phyloP scores from a whole-genome alignment of 1,140 invertebrate species.

The Drosophila littoralis region DNA sequence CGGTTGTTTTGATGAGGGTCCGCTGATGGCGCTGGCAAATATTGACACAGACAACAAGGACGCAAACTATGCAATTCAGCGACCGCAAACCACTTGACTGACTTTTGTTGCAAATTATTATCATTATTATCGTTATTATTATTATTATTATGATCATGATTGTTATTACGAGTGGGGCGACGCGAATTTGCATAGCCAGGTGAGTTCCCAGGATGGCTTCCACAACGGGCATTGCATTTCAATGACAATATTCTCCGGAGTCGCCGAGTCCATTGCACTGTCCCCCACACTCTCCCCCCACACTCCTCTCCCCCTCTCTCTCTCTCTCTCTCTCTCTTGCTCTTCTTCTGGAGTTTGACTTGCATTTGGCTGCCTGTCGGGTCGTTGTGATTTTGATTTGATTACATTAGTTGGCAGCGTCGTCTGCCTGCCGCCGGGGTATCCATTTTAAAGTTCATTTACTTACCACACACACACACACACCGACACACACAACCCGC shows the following conservation, averaged over 20 bases:
- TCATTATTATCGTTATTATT: conserved; percentile 58
- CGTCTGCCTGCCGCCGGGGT: conserved; percentile 7
- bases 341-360: conserved; percentile 24
- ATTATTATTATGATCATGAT: conserved; percentile 52
- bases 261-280: conserved; percentile 50
- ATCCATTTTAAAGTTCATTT: conserved; percentile 79
- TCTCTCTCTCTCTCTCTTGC: too few relatives aligned
- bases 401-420: conserved; percentile 70
- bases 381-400: conserved; percentile 73
- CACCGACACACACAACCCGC: neutral
- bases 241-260: conserved; percentile 69
- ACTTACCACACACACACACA: conserved; percentile 41
- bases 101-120: conserved; percentile 79
- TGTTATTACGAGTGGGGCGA: conserved; percentile 26
- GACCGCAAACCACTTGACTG: conserved; percentile 68
- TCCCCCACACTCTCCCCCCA: too few relatives aligned
- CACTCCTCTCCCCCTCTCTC: too few relatives aligned
- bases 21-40: conserved; percentile 55
- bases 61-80: conserved; percentile 26
- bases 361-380: conserved; percentile 54
- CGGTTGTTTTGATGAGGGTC: conserved; percentile 8
- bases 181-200: conserved; percentile 62
- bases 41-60: conserved; percentile 67
- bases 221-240: conserved; percentile 62
- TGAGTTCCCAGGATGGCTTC: conserved; percentile 50